Base-by-base conservation (phyloP, 1,140 invertebrate species). In the Ptiloglossa arizonensis region DNA sequence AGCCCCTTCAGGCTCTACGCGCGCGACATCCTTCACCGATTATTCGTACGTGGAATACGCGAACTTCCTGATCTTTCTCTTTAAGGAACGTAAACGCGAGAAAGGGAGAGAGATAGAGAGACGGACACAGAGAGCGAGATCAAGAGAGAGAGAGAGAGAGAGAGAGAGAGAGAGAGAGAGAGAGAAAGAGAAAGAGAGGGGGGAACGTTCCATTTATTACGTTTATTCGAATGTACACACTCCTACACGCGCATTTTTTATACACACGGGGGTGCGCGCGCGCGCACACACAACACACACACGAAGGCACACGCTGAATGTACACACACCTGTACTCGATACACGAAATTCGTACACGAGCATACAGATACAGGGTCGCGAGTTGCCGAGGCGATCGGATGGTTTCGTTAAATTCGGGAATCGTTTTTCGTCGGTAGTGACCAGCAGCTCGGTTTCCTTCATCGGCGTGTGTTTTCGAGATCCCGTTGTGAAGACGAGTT, bases 1-100 rank as follows among this genome's bases (percentile, higher is more conserved):
- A 79, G 83, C 81, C 80, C 77, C 80, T 73, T 73, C 71, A 73
- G 64, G 67, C 66, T 72, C 46, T 68, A 68, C 79, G 76, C 52
- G 83, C 66, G 64, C 76, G 71, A 62, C 24, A 46, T 59, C 22
- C 32, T 44, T 32, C 48, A 48, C 56, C 29, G 67, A 29, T 56
- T 38, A 46, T 41, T 13, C 9, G n/a, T 41, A 32, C 60, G 41
- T 19, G 54, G 8, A 27, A 9, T 13, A 17, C 56, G 56, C 24
- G 24, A 59, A 5, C 17, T 59, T 29, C 9, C 56, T n/a, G 24
- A 29, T n/a, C 19, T n/a, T n/a, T 48, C 15, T 22, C 29, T 17
- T 35, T 3, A 68, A 76, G 64, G 64, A 68, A 67, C 50, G 62
- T 57, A 44, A 75, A 52, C 9, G 41, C 2, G 41, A 41, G 0